Percentiles rank a stretch among this genome's conserved stretches.
Conservation (phyloP, 35 echinoderm and acorn worm species). For the Apostichopus japonicus region DNA sequence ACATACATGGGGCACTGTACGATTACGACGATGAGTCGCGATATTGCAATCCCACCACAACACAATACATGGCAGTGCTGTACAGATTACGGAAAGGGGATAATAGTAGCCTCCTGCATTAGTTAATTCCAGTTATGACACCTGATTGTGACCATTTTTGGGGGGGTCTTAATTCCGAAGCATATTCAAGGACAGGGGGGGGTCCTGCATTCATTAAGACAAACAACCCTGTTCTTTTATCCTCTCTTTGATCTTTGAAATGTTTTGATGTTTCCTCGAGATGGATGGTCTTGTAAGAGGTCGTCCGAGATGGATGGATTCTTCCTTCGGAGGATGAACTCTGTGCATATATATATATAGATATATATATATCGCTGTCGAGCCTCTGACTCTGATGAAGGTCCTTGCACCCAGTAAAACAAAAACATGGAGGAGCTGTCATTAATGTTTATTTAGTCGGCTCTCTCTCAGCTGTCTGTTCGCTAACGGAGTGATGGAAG, state of each 20-base stretch:
- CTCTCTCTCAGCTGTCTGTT: conserved; percentile 12
- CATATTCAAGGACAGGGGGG: too few species aligned
- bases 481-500: not conserved
- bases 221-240: not conserved
- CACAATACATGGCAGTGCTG: too few species aligned
- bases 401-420: not conserved
- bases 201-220: not conserved
- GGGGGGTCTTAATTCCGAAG: too few species aligned
- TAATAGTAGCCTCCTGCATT: not conserved
- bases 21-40: too few species aligned
- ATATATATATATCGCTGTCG: not conserved
- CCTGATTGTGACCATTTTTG: not conserved
- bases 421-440: not conserved
- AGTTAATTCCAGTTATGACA: not conserved
- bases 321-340: not conserved
- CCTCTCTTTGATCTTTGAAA: not conserved
- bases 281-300: conserved; percentile 5
- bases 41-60: too few species aligned
- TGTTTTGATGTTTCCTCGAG: conserved; percentile 11
- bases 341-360: not conserved
- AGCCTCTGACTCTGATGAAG: not conserved
- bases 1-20: too few species aligned
- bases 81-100: too few species aligned
- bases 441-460: conserved; percentile 35
- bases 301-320: not conserved